Evolutionary conservation across 2,888 invertebrate species (phyloP), one percentile per base, ranked within the genome.

Genomic region (Epinotia bilunana): DNA sequence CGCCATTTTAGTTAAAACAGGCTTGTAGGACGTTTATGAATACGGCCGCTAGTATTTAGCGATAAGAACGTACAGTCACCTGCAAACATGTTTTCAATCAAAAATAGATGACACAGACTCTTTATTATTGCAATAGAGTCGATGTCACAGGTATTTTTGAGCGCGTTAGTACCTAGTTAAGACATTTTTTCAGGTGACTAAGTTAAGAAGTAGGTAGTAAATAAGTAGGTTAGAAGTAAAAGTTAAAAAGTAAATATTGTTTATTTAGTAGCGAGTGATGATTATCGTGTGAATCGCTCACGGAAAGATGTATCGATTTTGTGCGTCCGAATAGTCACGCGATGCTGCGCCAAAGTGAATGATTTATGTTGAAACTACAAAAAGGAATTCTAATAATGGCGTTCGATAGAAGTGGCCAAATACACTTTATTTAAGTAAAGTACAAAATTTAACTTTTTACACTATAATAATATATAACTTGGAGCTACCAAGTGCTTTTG

Each of bases 271-370:
- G 12, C 6, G 43, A 55, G n/a, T 46, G 60, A 69, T 23, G 12
- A 46, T 58, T 58, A 68, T 68, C 57, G 68, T 43, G 20, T 23
- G 58, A 23, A 61, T 61, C 61, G 61, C n/a, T 61, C 33, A 57
- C 55, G 23, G 16, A 60, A 60, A 23, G 6, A 60, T 58, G 23
- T 69, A 69, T 43, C 43, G 58, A 58, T 68, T 58, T 7, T 43
- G 16, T 43, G 16, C 55, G 5, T 43, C 11, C 23, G 20, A 58
- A 58, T 68, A 20, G 68, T 68, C 68, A 68, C 68, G 68, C 69
- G 23, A 69, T 60, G 23, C n/a, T 60, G 69, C 57, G 58, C 58
- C 16, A 68, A 69, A 57, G 23, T 68, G 3, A 68, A 58, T 69
- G 58, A 60, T 60, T 46, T 43, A 58, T 60, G 43, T 69, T 60